Evolutionary conservation across 2,797 vertebrate genomes (phyloP).

Genomic region (Tapirus indicus): DNA sequence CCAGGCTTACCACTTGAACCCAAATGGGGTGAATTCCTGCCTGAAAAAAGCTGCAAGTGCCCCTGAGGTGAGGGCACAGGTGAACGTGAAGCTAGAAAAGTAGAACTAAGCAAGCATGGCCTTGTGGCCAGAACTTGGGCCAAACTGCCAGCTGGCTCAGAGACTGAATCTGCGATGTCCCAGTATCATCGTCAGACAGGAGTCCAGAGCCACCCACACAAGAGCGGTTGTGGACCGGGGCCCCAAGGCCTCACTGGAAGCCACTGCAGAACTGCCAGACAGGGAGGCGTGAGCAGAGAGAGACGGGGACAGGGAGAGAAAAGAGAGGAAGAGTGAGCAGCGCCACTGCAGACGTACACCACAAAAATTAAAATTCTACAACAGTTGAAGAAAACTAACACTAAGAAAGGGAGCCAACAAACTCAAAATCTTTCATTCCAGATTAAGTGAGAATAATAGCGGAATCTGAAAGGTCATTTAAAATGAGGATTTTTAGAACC

Average conservation of each 20-base stretch:
- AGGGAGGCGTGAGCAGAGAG: background rate
- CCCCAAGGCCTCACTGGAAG: background rate
- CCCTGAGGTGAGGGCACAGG: background rate
- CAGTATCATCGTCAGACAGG: background rate
- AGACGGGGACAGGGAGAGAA: background rate
- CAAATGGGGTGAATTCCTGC: background rate
- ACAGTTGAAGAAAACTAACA: background rate
- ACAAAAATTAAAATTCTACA: background rate
- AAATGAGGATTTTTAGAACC: background rate
- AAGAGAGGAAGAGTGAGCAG: background rate
- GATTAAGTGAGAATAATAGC: background rate
- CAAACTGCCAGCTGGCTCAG: background rate
- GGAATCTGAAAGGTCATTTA: constrained; percentile 6
- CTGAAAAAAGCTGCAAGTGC: background rate
- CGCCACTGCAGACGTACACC: background rate
- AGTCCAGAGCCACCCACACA: background rate
- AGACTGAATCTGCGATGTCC: background rate
- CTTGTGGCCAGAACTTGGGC: background rate
- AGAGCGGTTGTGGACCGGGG: background rate
- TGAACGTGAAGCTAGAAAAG: background rate
- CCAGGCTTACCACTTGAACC: background rate
- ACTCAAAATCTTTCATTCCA: constrained; percentile 13
- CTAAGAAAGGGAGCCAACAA: background rate
- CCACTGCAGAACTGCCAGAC: background rate
- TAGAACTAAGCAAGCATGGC: background rate